Evolutionary conservation across 2,888 invertebrate genomes (phyloP), one percentile per base, ranked within the genome.

Genomic region (Cephonodes hylas): DNA sequence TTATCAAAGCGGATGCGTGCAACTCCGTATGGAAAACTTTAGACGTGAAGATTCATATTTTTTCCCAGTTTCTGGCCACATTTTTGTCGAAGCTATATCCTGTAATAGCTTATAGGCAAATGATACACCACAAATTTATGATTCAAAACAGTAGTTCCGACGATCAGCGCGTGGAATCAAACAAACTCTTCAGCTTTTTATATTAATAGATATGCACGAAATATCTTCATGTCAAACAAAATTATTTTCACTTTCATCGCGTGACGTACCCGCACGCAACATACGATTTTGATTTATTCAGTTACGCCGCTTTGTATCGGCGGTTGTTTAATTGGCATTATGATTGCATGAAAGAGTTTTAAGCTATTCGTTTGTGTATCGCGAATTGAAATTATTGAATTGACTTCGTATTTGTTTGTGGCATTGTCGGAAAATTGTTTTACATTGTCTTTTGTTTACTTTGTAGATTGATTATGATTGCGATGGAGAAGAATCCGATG

Each of bases 261-360:
- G 88, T 89, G 88, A 81, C 83, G 65, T 71, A 71, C 74, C 62
- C 67, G 66, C 88, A 88, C 87, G 86, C 89, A 76, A 88, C 79
- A 68, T 74, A 75, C 70, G 74, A 78, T 81, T 83, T 80, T 80
- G 82, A 81, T 85, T 86, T 83, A 83, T 81, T 77, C 73, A 75
- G 68, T 73, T 77, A 72, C 70, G 63, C 66, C 62, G 61, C 71
- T 76, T 77, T 76, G 78, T 78, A 79, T 80, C 71, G 61, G 65
- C 69, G 72, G 72, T 71, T 72, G 71, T 75, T 75, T 80, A 81
- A 82, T 83, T 80, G 78, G 73, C 73, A 73, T 72, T 72, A 70
- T 74, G 74, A 76, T 77, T 73, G 69, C 66, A 73, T 73, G 70
- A 71, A 68, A 66, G 46, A 61, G 38, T 58, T 61, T 61, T 38